Evolutionary conservation across 2,888 invertebrate genomes (phyloP).

Genomic region (Leistus spinibarbis): DNA sequence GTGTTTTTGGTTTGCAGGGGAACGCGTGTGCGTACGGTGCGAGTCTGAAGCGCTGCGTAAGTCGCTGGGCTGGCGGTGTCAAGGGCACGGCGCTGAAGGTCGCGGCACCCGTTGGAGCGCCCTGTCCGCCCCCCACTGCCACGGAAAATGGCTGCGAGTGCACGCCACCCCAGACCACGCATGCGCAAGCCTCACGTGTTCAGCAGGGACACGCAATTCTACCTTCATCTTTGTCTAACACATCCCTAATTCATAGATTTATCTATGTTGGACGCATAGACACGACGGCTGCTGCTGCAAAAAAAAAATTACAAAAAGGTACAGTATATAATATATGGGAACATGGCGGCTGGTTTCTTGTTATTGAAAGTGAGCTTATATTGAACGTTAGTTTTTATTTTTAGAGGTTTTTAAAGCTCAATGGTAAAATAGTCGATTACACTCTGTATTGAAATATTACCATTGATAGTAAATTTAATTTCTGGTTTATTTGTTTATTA

Average conservation of each 20-base stretch:
- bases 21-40: conserved; percentile 79
- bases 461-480: too few relatives aligned
- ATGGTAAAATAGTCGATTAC: too few relatives aligned
- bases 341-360: neutral
- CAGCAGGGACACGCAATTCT: conserved; percentile 4
- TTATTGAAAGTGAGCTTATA: neutral
- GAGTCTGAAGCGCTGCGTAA: conserved; percentile 81
- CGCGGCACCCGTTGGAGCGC: conserved; percentile 83
- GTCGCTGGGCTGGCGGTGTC: conserved; percentile 77
- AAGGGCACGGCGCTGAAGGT: conserved; percentile 81
- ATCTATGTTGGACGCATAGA: neutral
- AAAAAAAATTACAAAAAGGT: neutral
- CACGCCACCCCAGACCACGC: conserved; percentile 48
- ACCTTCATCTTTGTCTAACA: conserved; percentile 32
- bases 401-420: too few relatives aligned
- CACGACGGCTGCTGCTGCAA: neutral
- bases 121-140: conserved; percentile 83
- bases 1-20: conserved; percentile 60
- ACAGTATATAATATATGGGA: neutral
- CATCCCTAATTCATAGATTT: neutral
- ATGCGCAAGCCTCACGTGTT: conserved; percentile 10
- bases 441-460: too few relatives aligned
- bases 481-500: neutral
- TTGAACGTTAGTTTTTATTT: neutral
- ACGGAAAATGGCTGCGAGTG: conserved; percentile 82